Evolutionary conservation across 2,113 vertebrate species (phyloP), one percentile per base, ranked within the genome.

Genomic region (Tinamus guttatus): DNA sequence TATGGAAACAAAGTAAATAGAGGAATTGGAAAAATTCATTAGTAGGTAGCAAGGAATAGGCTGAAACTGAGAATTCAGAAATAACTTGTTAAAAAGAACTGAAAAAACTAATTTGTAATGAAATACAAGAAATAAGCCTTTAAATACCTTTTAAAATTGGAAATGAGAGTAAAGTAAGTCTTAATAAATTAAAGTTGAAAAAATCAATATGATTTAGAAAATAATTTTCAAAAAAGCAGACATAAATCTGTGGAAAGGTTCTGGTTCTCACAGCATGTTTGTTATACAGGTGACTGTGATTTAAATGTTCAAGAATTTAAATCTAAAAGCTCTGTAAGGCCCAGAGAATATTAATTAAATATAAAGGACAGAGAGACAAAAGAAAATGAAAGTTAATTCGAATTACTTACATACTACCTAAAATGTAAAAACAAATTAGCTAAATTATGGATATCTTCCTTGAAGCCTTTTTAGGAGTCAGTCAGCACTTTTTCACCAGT

Each of bases 21-120:
- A 59, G 12, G 8, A 71, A 58, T 0, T 3, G 16, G 41, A 70
- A 43, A 43, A 1, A 20, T 81, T 21, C 0, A 0, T 70, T 70
- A 41, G 13, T 30, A 21, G 10, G 16, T 60, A 43, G 13, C 34
- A 49, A 63, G 25, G 14, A 76, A 12, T 51, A 87, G 13, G 22
- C 9, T 15, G 25, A 76, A 87, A 70, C 18, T 24, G 21, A 38
- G 10, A 62, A 56, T 62, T 54, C 24, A 41, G n/a, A 75, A 75
- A 62, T 49, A 75, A n/a, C 11, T 4, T 51, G 8, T 28, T 49
- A 25, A 20, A 91, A 81, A 54, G 16, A 77, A 54, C 5, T 7
- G 62, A 62, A 76, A 76, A 81, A 56, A 7, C 2, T 77, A 41
- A 30, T 51, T 70, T 71, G 19, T n/a, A 65, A 60, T 40, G 8